These are phyloP conservation scores for Tarsius wallacei DNA, from an alignment of 2,797 vertebrate species.

Conservation along the genomic window DNA sequence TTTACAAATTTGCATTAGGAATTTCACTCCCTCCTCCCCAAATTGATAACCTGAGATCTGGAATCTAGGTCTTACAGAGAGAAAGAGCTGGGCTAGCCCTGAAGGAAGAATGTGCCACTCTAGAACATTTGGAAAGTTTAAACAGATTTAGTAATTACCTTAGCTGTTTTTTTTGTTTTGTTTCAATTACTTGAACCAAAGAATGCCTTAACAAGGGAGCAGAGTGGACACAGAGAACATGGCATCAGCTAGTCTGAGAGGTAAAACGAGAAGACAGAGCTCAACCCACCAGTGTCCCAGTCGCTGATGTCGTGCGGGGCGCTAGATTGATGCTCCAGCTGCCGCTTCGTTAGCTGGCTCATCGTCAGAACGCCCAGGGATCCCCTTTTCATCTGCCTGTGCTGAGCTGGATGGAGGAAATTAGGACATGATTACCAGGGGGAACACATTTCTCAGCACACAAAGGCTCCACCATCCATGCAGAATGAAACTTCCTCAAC, in stretches of 20 bases:
- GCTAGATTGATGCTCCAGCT: slow-evolving; percentile 99
- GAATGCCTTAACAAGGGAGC: slow-evolving; percentile 60
- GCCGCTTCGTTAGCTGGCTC: slow-evolving; percentile 99
- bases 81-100: not conserved
- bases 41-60: not conserved
- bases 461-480: slow-evolving; percentile 83
- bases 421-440: slow-evolving; percentile 85
- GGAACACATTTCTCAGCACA: slow-evolving; percentile 86
- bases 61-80: slow-evolving; percentile 53
- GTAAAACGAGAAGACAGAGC: slow-evolving; percentile 88
- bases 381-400: slow-evolving; percentile 98
- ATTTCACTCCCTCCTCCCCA: slow-evolving; percentile 55
- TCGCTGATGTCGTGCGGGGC: slow-evolving; percentile 99
- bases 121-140: slow-evolving; percentile 30
- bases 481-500: slow-evolving; percentile 25
- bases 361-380: slow-evolving; percentile 98
- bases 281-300: slow-evolving; percentile 97
- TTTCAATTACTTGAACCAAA: slow-evolving; percentile 56
- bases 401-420: slow-evolving; percentile 96
- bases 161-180: not conserved
- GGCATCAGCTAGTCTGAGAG: slow-evolving; percentile 81
- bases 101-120: not conserved
- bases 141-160: not conserved
- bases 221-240: slow-evolving; percentile 72
- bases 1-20: slow-evolving; percentile 54